These are phyloP conservation scores for Drosophila auraria DNA, from an alignment of 1,140 invertebrate species.

Conservation along the genomic window DNA sequence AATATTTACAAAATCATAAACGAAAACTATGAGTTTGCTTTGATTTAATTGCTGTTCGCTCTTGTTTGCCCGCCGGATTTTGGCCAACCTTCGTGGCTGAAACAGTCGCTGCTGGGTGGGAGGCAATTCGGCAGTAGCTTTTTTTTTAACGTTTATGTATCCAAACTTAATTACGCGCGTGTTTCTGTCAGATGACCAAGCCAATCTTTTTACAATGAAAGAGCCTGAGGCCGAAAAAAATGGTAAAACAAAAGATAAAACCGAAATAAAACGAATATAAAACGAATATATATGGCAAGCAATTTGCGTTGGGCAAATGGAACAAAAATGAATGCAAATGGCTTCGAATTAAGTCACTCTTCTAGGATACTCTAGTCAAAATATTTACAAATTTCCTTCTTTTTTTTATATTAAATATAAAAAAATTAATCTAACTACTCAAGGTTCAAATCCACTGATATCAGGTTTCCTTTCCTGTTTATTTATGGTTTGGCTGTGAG, in stretches of 20 bases:
- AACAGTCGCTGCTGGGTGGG: conserved; percentile 25
- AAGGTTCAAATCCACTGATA: background rate
- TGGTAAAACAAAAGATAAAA: conserved; percentile 22
- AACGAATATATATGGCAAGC: conserved; percentile 25
- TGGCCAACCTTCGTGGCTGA: conserved; percentile 64
- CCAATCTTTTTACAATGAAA: conserved; percentile 39
- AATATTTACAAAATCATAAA: conserved; percentile 48
- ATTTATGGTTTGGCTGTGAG: conserved; percentile 22
- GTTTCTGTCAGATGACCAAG: conserved; percentile 64
- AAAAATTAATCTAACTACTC: background rate
- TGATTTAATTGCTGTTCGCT: conserved; percentile 46
- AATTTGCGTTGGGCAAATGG: conserved; percentile 23
- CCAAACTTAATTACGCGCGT: conserved; percentile 68
- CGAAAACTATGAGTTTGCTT: conserved; percentile 26
- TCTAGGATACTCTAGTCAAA: background rate
- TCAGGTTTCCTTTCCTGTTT: conserved; percentile 15
- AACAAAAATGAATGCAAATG: conserved; percentile 54
- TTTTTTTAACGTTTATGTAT: conserved; percentile 32
- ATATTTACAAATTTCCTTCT: too few species aligned
- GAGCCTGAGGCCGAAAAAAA: conserved; percentile 29
- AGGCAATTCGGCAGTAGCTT: conserved; percentile 37
- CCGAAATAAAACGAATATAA: conserved; percentile 10
- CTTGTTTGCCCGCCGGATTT: conserved; percentile 46
- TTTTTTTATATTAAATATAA: background rate
- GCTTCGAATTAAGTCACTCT: background rate